Evolutionary conservation across 1,140 invertebrate genomes (phyloP), one percentile per base, ranked within the genome.

Genomic region (Homarus americanus): DNA sequence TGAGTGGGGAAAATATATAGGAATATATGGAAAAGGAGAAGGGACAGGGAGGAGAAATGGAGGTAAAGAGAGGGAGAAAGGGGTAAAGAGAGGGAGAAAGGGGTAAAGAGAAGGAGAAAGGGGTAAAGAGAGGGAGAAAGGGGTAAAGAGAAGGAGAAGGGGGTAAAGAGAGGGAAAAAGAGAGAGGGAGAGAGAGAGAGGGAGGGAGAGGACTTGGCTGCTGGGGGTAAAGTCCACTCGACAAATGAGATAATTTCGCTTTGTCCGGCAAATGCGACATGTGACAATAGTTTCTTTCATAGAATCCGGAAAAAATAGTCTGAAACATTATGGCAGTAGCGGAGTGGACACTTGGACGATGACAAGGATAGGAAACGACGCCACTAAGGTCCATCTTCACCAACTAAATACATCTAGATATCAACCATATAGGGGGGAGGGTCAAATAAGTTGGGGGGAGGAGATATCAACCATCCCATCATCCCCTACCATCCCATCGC

Each of bases 241-340:
- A 87, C 75, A 80, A 87, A 87, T 87, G 86, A 87, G 86, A 87
- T 87, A 87, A 87, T 87, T 87, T 87, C 76, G 86, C 86, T 79
- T 87, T 87, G 86, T 87, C 86, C 86, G 41, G 53, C 78, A 87
- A 87, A 87, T 87, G 86, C 86, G 86, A 87, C 86, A 87, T 58
- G 76, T 79, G 86, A 87, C 86, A 87, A 87, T 87, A 87, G 86
- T 86, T 86, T 86, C 86, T 87, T 87, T 87, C 86, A 80, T n/a
- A 34, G 40, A 80, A 72, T 69, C 86, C 58, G 32, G 49, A 66
- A 41, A 87, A 79, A 86, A 86, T 36, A 12, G 41, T 78, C 49
- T 66, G 84, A 86, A 86, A 76, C 69, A 86, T 76, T 75, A 66
- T 66, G 53, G 75, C 20, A 40, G 58, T 28, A 79, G 73, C 36